Base-by-base conservation (phyloP, 1,140 invertebrate species). In the Branchinecta lynchi region DNA sequence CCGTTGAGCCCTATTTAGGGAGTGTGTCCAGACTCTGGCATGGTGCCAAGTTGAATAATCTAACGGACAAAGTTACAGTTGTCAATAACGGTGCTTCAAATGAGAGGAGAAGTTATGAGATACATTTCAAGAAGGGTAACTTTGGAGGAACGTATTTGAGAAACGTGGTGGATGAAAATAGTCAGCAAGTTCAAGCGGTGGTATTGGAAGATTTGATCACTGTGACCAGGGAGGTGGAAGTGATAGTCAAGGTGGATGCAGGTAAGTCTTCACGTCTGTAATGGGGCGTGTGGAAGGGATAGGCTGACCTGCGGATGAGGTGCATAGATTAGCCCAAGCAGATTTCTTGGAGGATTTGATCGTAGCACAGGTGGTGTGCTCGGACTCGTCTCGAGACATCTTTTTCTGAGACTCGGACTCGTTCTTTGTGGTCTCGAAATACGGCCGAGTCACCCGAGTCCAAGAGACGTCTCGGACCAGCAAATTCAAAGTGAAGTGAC, bases 1-100 rank as follows among this genome's bases (percentile, higher is more conserved):
- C 77, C 7, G 70, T 78, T n/a, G 77, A 78, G 65, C 77, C 77
- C n/a, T 68, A 73, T 8, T n/a, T 44, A 45, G 69, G 72, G 17
- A 76, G 72, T 69, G 67, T 77, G 10, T 68, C 67, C 2, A 73
- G 75, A 0, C 70, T 78, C 12, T 70, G 74, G 21, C 44, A 72
- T 8, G 74, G 75, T 8, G 69, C 76, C 12, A 66, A 68, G 5
- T 46, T 76, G 8, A 72, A 72, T 43, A 69, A 74, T 9, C 69
- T 73, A 12, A 60, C 45, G 10, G 73, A 73, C 43, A 73, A 73
- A 32, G 71, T 77, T 15, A 43, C 69, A 10, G 44, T 77, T 8
- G 60, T 77, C 12, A 69, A 71, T 65, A 76, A 76, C 69, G 77
- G 74, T 3, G 44, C 77, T 51, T 75, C 75, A 0, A 72, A 74